Conservation (phyloP, 1,140 invertebrate genomes). For the Papilio glaucus region DNA sequence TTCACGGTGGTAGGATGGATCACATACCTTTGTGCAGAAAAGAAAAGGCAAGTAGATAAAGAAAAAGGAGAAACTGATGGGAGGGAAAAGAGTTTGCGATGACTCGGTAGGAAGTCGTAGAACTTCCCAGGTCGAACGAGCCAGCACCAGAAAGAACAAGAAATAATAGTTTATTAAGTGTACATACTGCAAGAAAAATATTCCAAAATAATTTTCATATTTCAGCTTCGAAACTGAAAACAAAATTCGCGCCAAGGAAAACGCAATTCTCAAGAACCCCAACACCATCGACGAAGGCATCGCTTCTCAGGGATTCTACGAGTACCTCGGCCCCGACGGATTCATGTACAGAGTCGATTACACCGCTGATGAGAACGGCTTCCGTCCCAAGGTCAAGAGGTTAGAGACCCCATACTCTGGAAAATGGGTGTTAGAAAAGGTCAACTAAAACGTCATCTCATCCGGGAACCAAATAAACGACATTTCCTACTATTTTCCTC, state of each 20-base stretch:
- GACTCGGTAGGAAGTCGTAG: too few species aligned
- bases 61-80: too few species aligned
- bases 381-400: slow-evolving; percentile 84
- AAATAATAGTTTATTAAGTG: too few species aligned
- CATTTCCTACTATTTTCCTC: slow-evolving; percentile 56
- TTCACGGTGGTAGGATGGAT: not conserved
- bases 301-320: slow-evolving; percentile 86
- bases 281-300: slow-evolving; percentile 85
- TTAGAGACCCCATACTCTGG: slow-evolving; percentile 79
- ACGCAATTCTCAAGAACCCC: slow-evolving; percentile 83
- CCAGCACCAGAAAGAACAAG: too few species aligned
- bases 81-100: too few species aligned
- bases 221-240: slow-evolving; percentile 90
- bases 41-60: not conserved
- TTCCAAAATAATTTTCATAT: slow-evolving; percentile 39
- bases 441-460: slow-evolving; percentile 60
- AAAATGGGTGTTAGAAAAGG: slow-evolving; percentile 76
- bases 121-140: too few species aligned
- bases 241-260: slow-evolving; percentile 89
- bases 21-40: not conserved
- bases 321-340: slow-evolving; percentile 85
- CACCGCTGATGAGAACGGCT: slow-evolving; percentile 87
- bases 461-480: slow-evolving; percentile 42
- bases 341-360: slow-evolving; percentile 86
- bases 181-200: not conserved